Base-by-base conservation (phyloP, 2,888 invertebrate genomes). In the Pteria penguin region DNA sequence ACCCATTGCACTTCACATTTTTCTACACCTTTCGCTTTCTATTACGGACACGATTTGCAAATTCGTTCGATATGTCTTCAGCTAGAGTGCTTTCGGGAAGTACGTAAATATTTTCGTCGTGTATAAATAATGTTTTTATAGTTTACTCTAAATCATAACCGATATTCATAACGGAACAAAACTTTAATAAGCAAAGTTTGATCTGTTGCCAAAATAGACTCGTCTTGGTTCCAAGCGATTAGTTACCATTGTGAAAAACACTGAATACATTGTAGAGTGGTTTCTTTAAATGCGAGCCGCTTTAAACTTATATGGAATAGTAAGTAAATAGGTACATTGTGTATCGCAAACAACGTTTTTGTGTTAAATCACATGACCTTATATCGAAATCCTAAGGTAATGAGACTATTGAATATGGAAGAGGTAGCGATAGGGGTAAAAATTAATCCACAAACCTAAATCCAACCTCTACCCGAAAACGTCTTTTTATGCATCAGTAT, bases 271-370 rank as follows among this genome's bases (percentile, higher is more conserved):
- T 68, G 54, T 68, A 8, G 55, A 55, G 18, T 14, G 27, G 4
- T 24, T 31, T 33, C 45, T 45, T 45, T 45, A 45, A 45, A 45
- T 45, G 45, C 45, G 8, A 68, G 32, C 55, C 31, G 33, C 68
- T 57, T 55, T 68, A 32, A 32, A 57, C 55, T 22, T 31, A 55
- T 24, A 18, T 32, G 31, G 57, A 24, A 33, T 57, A 52, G 68
- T 68, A 57, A 52, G 57, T 68, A 68, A 68, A 68, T 68, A 57
- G 52, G n/a, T 57, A 32, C 32, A 68, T 68, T 68, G 68, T 68
- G 68, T 68, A 68, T 57, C 57, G 22, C 31, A 57, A 68, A 36
- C 45, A 36, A 68, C 55, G 57, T 55, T 68, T 68, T 57, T 57
- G 52, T 57, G 22, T 68, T 68, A 57, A 57, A 68, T 68, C 68